Evolutionary conservation across 2,113 vertebrate genomes (phyloP).

Genomic region (Garra rufa): DNA sequence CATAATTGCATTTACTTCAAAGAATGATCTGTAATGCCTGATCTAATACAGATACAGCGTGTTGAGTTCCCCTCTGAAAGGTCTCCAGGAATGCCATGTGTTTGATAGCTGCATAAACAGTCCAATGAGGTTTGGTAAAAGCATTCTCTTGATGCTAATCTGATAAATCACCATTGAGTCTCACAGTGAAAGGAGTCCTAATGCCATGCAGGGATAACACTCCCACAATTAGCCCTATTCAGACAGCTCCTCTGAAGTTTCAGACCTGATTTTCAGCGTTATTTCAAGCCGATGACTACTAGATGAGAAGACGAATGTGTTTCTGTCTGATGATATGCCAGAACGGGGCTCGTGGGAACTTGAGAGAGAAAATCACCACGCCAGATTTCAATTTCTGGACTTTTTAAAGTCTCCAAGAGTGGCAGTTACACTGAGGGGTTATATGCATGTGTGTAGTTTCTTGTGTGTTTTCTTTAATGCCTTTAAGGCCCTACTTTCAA

Average conservation of each 20-base stretch:
- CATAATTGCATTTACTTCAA: conserved; percentile 42
- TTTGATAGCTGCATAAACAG: conserved; percentile 22
- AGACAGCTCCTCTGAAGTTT: conserved; percentile 48
- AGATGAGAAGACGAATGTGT: conserved; percentile 25
- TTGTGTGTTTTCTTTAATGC: neutral
- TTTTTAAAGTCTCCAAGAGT: neutral
- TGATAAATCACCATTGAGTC: conserved; percentile 39
- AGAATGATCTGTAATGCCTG: conserved; percentile 39
- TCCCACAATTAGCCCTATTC: conserved; percentile 48
- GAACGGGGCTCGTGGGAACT: conserved; percentile 27
- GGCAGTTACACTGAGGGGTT: neutral
- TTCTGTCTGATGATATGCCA: conserved; percentile 50
- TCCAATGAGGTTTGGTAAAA: conserved; percentile 43
- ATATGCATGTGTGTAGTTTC: neutral
- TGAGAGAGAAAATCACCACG: conserved; percentile 1
- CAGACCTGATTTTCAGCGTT: conserved; percentile 32
- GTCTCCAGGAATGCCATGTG: conserved; percentile 52
- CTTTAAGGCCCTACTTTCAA: neutral
- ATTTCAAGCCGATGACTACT: conserved; percentile 51
- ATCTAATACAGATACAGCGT: conserved; percentile 36
- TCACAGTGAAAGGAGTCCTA: conserved; percentile 10
- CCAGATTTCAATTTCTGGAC: conserved; percentile 26
- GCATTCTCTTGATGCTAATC: conserved; percentile 55
- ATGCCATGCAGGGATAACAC: conserved; percentile 40
- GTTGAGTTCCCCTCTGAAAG: conserved; percentile 40